Base-by-base conservation (phyloP, 2,113 vertebrate genomes). In the Tyrannus savana region DNA sequence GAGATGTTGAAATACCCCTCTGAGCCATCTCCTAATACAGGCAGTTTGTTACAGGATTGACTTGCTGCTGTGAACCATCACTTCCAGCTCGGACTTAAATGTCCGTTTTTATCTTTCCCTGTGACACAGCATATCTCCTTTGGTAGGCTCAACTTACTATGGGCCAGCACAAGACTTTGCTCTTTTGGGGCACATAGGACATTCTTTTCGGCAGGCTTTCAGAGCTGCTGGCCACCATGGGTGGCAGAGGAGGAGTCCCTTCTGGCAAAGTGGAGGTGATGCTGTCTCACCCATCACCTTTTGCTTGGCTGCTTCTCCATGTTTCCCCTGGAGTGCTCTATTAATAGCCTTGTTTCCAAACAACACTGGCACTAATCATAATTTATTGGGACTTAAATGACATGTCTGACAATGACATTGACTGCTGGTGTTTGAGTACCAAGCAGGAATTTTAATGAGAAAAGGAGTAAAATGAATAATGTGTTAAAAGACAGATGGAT, bases 401-500 rank as follows among this genome's bases (percentile, higher is more conserved):
- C 71, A 64, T 8, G 14, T 87, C 87, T 93, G 95, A 93, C 85
- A 93, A 83, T 66, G 93, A 89, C 75, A 94, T 22, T 82, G 89
- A 71, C 82, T 94, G 85, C 74, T 96, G 50, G 39, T 87, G 77
- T 85, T 95, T 63, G 73, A 90, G 44, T 56, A 93, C 62, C 2
- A 1, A 59, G 69, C 33, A 87, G 85, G 96, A 94, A 95, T 96
- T 96, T 96, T 94, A 92, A 93, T 82, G 78, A 87, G 42, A 72
- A 85, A 88, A 73, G 77, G 49, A 91, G 25, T 23, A 87, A 76
- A 91, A 96, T 73, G 52, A 87, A 95, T 81, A 55, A 83, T 0
- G 7, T 31, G 24, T 81, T 89, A 76, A 88, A 81, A 92, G 19
- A 60, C 33, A 94, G 84, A 82, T 72, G 33, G 72, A 75, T 44